These are phyloP conservation scores for Parasteatoda lunata DNA, from an alignment of 2,888 invertebrate genomes.

Conservation along the genomic window DNA sequence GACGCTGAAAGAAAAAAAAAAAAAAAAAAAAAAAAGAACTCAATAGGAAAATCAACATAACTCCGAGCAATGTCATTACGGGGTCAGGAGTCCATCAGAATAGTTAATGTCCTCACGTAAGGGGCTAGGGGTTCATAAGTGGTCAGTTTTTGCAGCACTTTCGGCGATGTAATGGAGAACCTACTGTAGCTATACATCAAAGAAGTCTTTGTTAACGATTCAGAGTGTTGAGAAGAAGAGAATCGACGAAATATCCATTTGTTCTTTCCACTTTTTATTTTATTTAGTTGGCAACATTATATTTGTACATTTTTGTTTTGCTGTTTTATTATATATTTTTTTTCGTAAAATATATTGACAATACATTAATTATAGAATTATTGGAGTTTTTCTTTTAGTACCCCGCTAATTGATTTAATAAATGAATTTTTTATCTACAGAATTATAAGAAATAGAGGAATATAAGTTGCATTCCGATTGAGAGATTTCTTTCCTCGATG, in stretches of 20 bases:
- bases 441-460: too few species aligned
- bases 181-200: constrained; percentile 23
- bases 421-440: too few species aligned
- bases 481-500: too few species aligned
- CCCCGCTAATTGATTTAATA: too few species aligned
- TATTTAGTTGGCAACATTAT: too few species aligned
- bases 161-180: constrained; percentile 38
- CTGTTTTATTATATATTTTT: too few species aligned
- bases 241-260: constrained; percentile 7
- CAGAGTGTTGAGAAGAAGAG: constrained; percentile 26
- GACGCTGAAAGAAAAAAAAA: background rate
- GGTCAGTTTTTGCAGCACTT: constrained; percentile 43
- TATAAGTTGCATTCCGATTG: too few species aligned
- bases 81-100: constrained; percentile 61
- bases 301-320: too few species aligned
- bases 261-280: background rate
- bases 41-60: constrained; percentile 60
- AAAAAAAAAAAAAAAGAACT: background rate
- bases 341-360: too few species aligned
- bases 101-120: constrained; percentile 63
- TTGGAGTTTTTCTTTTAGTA: too few species aligned
- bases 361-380: too few species aligned
- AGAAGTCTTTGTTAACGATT: constrained; percentile 5
- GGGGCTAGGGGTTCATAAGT: constrained; percentile 32
- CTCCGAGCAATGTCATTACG: constrained; percentile 59